phyloP scores from a whole-genome alignment of 92 coral and sea anemone genomes.

The Scolanthus callimorphus region DNA sequence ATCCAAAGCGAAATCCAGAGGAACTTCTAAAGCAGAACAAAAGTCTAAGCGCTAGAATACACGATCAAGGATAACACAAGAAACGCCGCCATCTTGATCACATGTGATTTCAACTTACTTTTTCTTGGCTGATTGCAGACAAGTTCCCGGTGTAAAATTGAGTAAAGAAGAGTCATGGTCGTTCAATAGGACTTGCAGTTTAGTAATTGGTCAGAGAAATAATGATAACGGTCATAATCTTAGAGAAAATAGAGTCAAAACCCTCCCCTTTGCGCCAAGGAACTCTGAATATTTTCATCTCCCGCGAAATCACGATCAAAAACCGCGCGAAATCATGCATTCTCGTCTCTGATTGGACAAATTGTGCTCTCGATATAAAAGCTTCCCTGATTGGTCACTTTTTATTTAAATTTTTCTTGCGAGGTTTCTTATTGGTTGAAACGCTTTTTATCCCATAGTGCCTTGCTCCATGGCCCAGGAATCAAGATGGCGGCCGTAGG shows the following conservation, averaged over 20 bases:
- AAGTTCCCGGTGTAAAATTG: constrained; percentile 69
- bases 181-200: neutral
- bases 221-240: too few species aligned
- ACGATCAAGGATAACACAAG: too few species aligned
- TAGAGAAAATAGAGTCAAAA: too few species aligned
- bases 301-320: constrained; percentile 73
- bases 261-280: neutral
- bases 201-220: neutral
- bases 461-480: neutral
- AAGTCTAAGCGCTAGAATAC: neutral
- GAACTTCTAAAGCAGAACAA: constrained; percentile 38
- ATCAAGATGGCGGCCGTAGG: constrained; percentile 91
- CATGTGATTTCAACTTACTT: constrained; percentile 35
- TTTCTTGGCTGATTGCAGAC: constrained; percentile 17
- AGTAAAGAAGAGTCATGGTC: constrained; percentile 26
- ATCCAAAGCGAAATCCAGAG: constrained; percentile 81
- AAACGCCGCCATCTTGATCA: too few species aligned
- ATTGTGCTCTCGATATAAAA: neutral
- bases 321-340: constrained; percentile 52
- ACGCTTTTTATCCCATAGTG: neutral
- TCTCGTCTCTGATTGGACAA: neutral
- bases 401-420: neutral
- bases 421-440: constrained; percentile 10
- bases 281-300: constrained; percentile 4
- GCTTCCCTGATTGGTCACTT: constrained; percentile 2